Evolutionary conservation across 2,797 vertebrate species (phyloP).

Genomic region (Eutrigla gurnardus): DNA sequence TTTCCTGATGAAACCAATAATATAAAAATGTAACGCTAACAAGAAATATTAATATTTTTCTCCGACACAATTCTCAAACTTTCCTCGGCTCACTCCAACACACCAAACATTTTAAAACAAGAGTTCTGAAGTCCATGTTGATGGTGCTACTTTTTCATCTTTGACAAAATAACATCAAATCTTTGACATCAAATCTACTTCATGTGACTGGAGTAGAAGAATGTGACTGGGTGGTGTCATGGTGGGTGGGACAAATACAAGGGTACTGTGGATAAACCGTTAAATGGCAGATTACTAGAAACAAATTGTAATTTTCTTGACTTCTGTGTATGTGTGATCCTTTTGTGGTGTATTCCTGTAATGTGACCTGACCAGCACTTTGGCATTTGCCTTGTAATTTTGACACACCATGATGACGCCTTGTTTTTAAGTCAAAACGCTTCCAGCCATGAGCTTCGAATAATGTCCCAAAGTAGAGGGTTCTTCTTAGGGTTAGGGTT

Average conservation of each 20-base stretch:
- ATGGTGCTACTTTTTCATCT: not conserved
- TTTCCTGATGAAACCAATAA: not conserved
- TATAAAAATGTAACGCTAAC: not conserved
- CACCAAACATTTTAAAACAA: too few relatives aligned
- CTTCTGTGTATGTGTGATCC: not conserved
- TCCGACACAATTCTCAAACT: not conserved
- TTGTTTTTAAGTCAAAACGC: not conserved
- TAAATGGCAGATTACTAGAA: not conserved
- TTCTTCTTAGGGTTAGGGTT: not conserved
- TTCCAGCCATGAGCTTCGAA: not conserved
- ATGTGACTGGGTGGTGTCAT: not conserved
- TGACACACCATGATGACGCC: not conserved
- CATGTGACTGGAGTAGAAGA: not conserved
- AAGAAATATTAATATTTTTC: too few relatives aligned
- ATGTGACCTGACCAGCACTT: conserved; percentile 2
- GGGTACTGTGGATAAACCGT: not conserved
- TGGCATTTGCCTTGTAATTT: not conserved
- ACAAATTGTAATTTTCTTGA: not conserved
- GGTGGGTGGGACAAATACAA: not conserved
- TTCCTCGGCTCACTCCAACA: too few relatives aligned
- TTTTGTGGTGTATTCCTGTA: not conserved
- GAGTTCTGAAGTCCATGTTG: not conserved
- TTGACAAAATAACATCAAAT: not conserved
- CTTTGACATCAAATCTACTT: not conserved
- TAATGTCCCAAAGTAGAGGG: not conserved